Conservation (phyloP, 2,888 invertebrate species). For the Keiferia lycopersicella region DNA sequence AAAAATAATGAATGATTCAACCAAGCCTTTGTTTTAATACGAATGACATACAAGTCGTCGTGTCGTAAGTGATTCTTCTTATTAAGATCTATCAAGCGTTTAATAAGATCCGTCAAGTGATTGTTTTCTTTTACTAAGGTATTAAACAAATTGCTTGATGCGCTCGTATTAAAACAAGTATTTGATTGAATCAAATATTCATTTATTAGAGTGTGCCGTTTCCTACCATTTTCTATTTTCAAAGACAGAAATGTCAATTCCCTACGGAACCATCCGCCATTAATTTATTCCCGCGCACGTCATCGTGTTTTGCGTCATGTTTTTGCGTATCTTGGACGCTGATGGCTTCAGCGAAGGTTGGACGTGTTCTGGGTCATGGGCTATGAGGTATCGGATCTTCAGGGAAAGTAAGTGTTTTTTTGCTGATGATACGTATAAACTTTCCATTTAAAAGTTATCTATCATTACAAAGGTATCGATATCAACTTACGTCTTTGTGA, state of each 20-base stretch:
- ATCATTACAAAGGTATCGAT: background rate
- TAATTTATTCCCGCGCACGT: background rate
- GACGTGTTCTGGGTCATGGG: slow-evolving; percentile 11
- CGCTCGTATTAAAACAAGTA: too few relatives aligned
- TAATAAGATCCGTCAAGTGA: too few relatives aligned
- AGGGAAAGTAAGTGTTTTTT: slow-evolving; percentile 7
- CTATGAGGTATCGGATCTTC: background rate
- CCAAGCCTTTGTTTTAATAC: too few relatives aligned
- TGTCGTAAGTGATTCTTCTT: too few relatives aligned
- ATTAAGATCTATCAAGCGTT: too few relatives aligned
- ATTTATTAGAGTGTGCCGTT: too few relatives aligned
- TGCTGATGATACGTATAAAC: background rate
- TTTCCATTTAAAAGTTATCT: background rate
- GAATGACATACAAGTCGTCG: too few relatives aligned
- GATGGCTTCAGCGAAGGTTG: background rate
- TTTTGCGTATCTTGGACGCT: background rate
- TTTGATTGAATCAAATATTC: too few relatives aligned
- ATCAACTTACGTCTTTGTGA: background rate
- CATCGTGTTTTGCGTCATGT: background rate
- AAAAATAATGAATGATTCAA: too few relatives aligned
- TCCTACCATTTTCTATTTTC: too few relatives aligned
- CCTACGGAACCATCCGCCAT: background rate
- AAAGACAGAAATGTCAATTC: background rate
- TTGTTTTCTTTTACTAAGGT: too few relatives aligned
- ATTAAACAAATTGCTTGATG: too few relatives aligned